Percentiles rank a stretch among this genome's conserved stretches.
phyloP scores from a whole-genome alignment of 2,797 vertebrate genomes.

The Taeniopygia guttata region DNA sequence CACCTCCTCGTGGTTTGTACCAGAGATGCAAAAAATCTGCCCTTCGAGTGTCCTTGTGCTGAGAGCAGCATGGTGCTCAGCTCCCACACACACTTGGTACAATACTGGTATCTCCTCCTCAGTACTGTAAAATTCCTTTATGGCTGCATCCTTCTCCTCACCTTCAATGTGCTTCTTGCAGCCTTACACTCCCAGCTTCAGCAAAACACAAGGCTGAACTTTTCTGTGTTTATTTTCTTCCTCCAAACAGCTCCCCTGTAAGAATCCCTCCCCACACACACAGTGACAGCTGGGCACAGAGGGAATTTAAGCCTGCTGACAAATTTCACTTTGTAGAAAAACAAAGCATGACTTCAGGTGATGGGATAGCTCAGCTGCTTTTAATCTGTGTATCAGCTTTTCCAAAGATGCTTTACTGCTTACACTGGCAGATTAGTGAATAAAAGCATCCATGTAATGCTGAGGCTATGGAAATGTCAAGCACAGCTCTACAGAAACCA shows the following conservation, averaged over 20 bases:
- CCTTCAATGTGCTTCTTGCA: not conserved
- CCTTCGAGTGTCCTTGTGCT: not conserved
- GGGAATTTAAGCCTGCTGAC: not conserved
- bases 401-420: not conserved
- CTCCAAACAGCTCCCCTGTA: not conserved
- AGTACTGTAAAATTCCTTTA: not conserved
- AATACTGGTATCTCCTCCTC: not conserved
- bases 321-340: not conserved
- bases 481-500: not conserved
- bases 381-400: not conserved
- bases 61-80: fast-evolving
- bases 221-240: not conserved
- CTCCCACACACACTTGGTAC: not conserved
- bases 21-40: not conserved
- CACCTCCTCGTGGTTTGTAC: not conserved
- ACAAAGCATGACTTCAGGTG: not conserved
- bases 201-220: not conserved
- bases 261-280: not conserved
- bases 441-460: not conserved
- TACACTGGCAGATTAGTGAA: not conserved
- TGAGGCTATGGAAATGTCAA: not conserved
- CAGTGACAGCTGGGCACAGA: not conserved
- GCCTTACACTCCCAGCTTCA: not conserved
- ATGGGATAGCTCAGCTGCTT: not conserved
- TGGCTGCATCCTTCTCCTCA: not conserved